Evolutionary conservation across 2,888 invertebrate genomes (phyloP).

Genomic region (Panzeria rudis): DNA sequence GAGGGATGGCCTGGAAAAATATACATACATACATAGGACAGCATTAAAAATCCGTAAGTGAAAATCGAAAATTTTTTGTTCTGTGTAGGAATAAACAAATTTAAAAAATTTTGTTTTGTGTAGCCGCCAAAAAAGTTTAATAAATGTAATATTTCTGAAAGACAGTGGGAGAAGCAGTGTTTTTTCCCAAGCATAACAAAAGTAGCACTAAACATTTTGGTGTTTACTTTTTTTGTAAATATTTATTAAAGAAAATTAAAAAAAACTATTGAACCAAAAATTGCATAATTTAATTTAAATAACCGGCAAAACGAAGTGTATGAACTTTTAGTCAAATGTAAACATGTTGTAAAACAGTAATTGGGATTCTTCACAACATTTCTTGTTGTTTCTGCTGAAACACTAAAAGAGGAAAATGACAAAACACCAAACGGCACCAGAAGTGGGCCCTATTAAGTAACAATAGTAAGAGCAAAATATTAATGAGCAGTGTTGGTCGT

Average conservation of each 20-base stretch:
- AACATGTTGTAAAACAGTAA: constrained; percentile 45
- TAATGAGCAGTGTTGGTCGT: constrained; percentile 12
- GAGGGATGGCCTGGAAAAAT: too few relatives aligned
- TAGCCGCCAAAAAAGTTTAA: too few relatives aligned
- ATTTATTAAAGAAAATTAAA: neutral
- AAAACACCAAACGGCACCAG: constrained; percentile 33
- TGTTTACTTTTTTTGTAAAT: neutral
- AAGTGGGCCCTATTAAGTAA: constrained; percentile 58
- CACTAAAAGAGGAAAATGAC: constrained; percentile 31
- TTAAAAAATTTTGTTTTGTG: too few relatives aligned
- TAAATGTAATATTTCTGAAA: too few relatives aligned
- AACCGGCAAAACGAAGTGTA: constrained; percentile 20
- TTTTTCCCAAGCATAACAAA: too few relatives aligned
- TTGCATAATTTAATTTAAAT: constrained; percentile 9
- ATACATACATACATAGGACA: too few relatives aligned
- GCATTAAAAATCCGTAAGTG: too few relatives aligned
- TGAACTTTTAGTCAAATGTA: constrained; percentile 25
- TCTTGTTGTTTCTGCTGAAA: neutral
- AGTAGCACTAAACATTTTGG: too few relatives aligned
- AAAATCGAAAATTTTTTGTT: too few relatives aligned
- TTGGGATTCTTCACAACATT: constrained; percentile 13
- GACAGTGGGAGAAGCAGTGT: too few relatives aligned
- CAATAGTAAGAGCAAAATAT: constrained; percentile 59
- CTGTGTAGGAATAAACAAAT: too few relatives aligned
- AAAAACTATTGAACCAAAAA: constrained; percentile 1